Percentiles rank a stretch among this genome's conserved stretches.
Evolutionary conservation across 2,797 vertebrate species (phyloP).

Genomic region (Tympanoctomys barrerae): DNA sequence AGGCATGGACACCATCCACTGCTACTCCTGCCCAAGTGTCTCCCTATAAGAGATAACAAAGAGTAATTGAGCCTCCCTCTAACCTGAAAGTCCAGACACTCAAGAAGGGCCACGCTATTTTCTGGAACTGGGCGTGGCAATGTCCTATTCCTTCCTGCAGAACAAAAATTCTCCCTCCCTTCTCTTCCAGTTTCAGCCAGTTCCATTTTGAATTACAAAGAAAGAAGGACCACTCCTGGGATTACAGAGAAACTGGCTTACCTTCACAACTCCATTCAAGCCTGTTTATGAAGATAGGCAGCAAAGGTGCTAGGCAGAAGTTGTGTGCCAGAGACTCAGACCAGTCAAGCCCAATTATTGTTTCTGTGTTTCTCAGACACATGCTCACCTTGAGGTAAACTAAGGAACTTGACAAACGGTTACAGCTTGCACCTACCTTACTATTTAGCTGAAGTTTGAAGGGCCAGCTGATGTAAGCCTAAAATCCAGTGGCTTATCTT

Average conservation of each 20-base stretch:
- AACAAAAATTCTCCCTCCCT: not conserved
- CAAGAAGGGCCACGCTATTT: not conserved
- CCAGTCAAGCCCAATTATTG: not conserved
- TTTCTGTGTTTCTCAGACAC: not conserved
- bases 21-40: not conserved
- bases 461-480: not conserved
- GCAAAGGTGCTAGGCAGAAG: not conserved
- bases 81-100: not conserved
- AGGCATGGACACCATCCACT: not conserved
- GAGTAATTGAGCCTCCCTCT: not conserved
- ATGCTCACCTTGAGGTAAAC: not conserved
- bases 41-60: not conserved
- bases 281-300: not conserved
- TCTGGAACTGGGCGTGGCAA: not conserved
- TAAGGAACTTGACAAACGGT: not conserved
- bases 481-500: slow-evolving; percentile 16
- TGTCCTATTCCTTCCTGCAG: not conserved
- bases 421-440: not conserved
- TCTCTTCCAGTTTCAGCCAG: not conserved
- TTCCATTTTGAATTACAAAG: not conserved
- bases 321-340: not conserved
- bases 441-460: not conserved
- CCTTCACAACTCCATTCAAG: not conserved
- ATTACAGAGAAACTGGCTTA: not conserved
- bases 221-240: not conserved